These are phyloP conservation scores for Boloria selene DNA, from an alignment of 2,888 invertebrate genomes.

Conservation along the genomic window DNA sequence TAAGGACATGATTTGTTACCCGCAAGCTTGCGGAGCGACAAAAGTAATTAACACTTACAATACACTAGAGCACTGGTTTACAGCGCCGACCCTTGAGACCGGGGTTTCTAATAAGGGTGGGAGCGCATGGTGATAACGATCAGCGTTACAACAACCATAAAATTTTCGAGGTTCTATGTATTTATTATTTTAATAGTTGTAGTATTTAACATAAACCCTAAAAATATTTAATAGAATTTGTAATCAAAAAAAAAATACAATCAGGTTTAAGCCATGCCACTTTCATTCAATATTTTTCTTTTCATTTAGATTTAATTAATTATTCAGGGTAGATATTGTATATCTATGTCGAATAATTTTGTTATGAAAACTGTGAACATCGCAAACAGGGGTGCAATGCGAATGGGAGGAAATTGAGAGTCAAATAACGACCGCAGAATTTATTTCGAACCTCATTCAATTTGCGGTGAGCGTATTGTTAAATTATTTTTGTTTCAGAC, in stretches of 20 bases:
- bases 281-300: no score
- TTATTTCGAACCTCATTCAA: slow-evolving; percentile 79
- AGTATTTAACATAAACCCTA: neutral
- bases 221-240: no score
- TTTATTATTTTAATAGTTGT: slow-evolving; percentile 12
- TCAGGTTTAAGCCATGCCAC: no score
- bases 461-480: slow-evolving; percentile 78
- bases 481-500: slow-evolving; percentile 68
- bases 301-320: neutral
- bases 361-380: slow-evolving; percentile 61
- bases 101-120: slow-evolving; percentile 60
- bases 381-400: slow-evolving; percentile 71
- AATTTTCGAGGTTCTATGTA: slow-evolving; percentile 44
- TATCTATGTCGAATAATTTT: slow-evolving; percentile 53
- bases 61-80: slow-evolving; percentile 72
- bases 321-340: slow-evolving; percentile 2
- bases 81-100: slow-evolving; percentile 64
- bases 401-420: slow-evolving; percentile 68
- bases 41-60: slow-evolving; percentile 79
- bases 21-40: slow-evolving; percentile 71
- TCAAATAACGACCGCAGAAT: slow-evolving; percentile 75
- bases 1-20: slow-evolving; percentile 74
- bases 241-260: no score
- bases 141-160: slow-evolving; percentile 54
- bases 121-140: slow-evolving; percentile 62